Conservation (phyloP, 2,797 vertebrate species). For the Coregonus suidteri region DNA sequence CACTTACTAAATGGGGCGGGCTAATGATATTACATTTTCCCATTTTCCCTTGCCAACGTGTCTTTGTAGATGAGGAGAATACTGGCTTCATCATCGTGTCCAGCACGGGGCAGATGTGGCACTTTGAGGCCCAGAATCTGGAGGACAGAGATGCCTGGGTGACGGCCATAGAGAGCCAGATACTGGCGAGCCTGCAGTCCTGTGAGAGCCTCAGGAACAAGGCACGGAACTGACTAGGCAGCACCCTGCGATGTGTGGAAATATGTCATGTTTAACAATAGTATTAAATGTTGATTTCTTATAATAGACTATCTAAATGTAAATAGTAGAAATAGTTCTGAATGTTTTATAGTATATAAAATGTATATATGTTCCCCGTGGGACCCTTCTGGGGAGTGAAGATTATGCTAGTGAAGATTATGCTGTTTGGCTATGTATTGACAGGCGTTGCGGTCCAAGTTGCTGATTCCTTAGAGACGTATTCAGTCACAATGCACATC, state of each 20-base stretch:
- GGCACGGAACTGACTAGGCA: constrained; percentile 62
- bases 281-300: no score
- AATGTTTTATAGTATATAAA: no score
- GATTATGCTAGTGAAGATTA: no score
- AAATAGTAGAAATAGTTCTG: no score
- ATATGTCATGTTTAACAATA: no score
- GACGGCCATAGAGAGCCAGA: constrained; percentile 94
- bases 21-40: no score
- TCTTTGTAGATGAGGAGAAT: constrained; percentile 86
- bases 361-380: no score
- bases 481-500: neutral
- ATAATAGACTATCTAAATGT: no score
- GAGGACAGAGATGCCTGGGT: constrained; percentile 96
- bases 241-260: neutral
- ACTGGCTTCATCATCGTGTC: constrained; percentile 95
- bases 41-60: neutral
- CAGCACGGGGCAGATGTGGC: constrained; percentile 95
- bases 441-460: neutral
- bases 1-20: no score
- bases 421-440: neutral
- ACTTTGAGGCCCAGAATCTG: constrained; percentile 91
- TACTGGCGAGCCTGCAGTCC: constrained; percentile 93
- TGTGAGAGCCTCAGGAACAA: constrained; percentile 96
- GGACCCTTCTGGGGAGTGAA: no score
- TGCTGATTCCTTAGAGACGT: neutral